Evolutionary conservation across 2,113 vertebrate genomes (phyloP), one percentile per base, ranked within the genome.

Genomic region (Emydura subglobosa): DNA sequence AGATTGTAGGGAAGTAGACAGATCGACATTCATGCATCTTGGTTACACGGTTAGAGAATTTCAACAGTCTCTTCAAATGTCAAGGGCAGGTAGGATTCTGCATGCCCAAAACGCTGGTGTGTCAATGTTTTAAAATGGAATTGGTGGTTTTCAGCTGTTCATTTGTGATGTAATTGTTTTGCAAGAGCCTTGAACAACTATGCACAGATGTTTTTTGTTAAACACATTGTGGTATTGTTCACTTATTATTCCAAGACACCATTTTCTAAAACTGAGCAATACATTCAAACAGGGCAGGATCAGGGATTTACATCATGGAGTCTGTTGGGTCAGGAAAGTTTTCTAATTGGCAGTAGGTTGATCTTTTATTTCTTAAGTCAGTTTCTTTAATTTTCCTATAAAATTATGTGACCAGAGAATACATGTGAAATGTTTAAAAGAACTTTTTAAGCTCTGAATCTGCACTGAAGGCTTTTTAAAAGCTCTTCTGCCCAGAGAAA

Each of bases 191-290:
- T 79, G 47, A 87, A 39, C 44, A 49, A 79, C 59, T 83, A 78
- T 61, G 34, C 88, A 93, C 96, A 97, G 92, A 96, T 97, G 96
- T 87, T 96, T 90, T 80, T 86, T 80, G 79, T 97, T 96, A 97
- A 95, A 86, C 72, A 44, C 92, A 82, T 86, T 95, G 84, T 86
- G 9, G 90, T 65, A 94, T 94, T 97, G 94, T 96, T 97, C 91
- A 87, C 72, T 86, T 81, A 80, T 91, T 95, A 90, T 87, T 96
- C 89, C 89, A 90, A 91, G 87, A 83, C 82, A 96, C n/a, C 61
- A 90, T 95, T 96, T 94, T 72, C 86, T 96, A 87, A 92, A 53
- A 72, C 44, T 61, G 5, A 51, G 50, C 89, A 84, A 86, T 91
- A 85, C 39, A 83, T 88, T 90, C 91, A 91, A 53, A 54, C 25